A percentile compares a stretch with the other conserved stretches of the same genome.
Evolutionary conservation across 2,888 invertebrate genomes (phyloP).

Genomic region (Polymixis flavicincta): DNA sequence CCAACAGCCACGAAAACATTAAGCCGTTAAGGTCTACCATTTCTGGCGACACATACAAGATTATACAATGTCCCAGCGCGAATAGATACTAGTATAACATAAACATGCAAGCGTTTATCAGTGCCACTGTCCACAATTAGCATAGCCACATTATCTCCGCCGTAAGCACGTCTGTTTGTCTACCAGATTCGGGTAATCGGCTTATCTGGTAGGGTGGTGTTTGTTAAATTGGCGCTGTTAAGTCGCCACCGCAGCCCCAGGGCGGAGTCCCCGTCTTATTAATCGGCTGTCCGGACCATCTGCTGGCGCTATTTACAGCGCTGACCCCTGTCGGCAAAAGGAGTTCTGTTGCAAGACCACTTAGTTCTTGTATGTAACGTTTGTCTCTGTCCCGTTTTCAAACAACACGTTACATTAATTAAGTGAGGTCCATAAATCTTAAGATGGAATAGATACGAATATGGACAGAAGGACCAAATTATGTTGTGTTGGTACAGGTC

Average conservation of each 20-base stretch:
- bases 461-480: slow-evolving; percentile 38
- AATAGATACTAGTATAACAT: slow-evolving; percentile 39
- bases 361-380: slow-evolving; percentile 76
- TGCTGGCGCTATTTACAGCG: slow-evolving; percentile 84
- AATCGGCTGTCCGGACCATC: slow-evolving; percentile 90
- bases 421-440: slow-evolving; percentile 60
- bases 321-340: slow-evolving; percentile 84
- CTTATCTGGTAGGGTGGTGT: slow-evolving; percentile 80
- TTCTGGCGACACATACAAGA: slow-evolving; percentile 7
- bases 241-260: slow-evolving; percentile 77
- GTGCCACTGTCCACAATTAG: slow-evolving; percentile 71
- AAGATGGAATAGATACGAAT: slow-evolving; percentile 11
- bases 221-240: slow-evolving; percentile 82
- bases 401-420: slow-evolving; percentile 66
- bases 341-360: slow-evolving; percentile 77
- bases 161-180: slow-evolving; percentile 74
- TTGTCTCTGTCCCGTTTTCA: slow-evolving; percentile 72
- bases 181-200: slow-evolving; percentile 81
- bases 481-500: neutral
- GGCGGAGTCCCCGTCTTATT: slow-evolving; percentile 87
- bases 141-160: slow-evolving; percentile 70
- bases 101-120: slow-evolving; percentile 59
- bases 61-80: slow-evolving; percentile 12
- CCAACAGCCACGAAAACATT: neutral
- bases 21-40: neutral